Evolutionary conservation across 2,797 vertebrate genomes (phyloP), one percentile per base, ranked within the genome.

Genomic region (Champsocephalus gunnari): DNA sequence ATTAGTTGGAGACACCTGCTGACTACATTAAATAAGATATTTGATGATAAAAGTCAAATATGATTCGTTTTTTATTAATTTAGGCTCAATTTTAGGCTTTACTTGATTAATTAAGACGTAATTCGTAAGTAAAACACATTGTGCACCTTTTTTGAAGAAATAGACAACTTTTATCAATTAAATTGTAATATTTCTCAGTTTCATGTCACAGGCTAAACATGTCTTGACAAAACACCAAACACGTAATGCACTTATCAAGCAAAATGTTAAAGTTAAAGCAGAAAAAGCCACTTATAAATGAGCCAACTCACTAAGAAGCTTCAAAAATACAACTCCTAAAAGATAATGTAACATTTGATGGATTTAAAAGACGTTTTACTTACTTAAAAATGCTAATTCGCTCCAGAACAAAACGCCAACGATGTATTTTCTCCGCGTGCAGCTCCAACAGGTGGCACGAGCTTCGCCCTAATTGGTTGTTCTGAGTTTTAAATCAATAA

Each of bases 371-470:
- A 50, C 16, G 1, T 51, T 21, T 11, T 11, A 69, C 59, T 65
- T 54, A 79, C 54, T 32, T 67, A 5, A 5, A 55, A 45, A 19
- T 4, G 71, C 9, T 5, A 21, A 16, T 54, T 5, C 19, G 14
- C 8, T 14, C 11, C 48, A 8, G 7, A 9, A 4, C 3, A 1
- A 7, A 28, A 2, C 9, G 5, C 12, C 10, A 38, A 21, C n/a
- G n/a, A 7, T 0, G 53, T 16, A 16, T 14, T 61, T 41, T 48
- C 11, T 6, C 13, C 1, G 34, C 11, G 38, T 53, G 3, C 59
- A 8, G 12, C 71, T 73, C 51, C 66, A 50, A 10, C 54, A 73
- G 70, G 71, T 58, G 71, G 44, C 16, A 4, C 57, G 51, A 7
- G 56, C 50, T 56, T 9, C 16, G 28, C 21, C 8, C 41, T 13